Conservation (phyloP, 1,140 invertebrate genomes). For the Trachymyrmex cornetzi region DNA sequence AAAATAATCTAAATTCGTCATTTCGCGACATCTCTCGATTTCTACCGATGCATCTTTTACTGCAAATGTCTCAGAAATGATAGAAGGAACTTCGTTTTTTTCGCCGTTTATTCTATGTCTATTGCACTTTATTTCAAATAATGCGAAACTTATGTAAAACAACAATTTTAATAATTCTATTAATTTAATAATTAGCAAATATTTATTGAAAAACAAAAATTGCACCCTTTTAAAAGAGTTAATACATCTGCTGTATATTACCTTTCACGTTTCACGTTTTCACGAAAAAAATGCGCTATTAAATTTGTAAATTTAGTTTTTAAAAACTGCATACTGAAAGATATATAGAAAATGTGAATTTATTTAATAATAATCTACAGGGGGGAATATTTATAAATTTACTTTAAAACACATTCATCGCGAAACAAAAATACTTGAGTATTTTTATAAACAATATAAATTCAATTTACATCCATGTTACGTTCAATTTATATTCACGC, state of each 20-base stretch:
- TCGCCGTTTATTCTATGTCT: background rate
- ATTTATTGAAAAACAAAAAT: background rate
- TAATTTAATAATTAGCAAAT: background rate
- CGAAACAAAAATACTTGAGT: background rate
- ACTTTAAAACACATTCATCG: constrained; percentile 6
- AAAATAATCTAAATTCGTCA: background rate
- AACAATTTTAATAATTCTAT: background rate
- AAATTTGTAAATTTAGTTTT: background rate
- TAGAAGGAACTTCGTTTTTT: background rate
- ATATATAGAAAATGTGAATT: constrained; percentile 15
- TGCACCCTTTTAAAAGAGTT: background rate
- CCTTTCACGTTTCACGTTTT: background rate
- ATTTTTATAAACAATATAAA: constrained; percentile 8
- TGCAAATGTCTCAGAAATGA: background rate
- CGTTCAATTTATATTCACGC: constrained; percentile 16
- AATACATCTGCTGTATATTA: background rate
- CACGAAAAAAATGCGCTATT: background rate
- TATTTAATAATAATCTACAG: constrained; percentile 12
- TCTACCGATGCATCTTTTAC: background rate
- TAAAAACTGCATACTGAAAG: background rate
- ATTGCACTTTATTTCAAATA: background rate
- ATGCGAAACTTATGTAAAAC: background rate
- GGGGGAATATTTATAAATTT: background rate
- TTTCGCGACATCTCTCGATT: background rate
- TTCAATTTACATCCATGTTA: background rate